phyloP scores from a whole-genome alignment of 2,797 vertebrate species.

The Xenentodon cancila region DNA sequence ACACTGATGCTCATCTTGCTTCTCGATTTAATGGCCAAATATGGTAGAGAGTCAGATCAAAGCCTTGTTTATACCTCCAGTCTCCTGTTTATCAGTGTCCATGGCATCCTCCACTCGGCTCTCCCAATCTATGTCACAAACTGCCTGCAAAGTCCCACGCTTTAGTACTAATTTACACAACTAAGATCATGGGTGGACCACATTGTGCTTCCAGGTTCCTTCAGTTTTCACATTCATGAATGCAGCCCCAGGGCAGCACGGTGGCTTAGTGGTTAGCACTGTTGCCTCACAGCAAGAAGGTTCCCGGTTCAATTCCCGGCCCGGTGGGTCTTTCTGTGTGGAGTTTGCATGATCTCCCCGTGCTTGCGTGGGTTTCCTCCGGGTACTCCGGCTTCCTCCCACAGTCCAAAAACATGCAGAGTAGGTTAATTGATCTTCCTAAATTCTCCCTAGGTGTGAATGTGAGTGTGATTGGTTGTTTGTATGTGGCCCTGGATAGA shows the following conservation, averaged over 20 bases:
- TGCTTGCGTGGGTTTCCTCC: no score
- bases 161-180: conserved; percentile 46
- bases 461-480: no score
- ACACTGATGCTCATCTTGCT: conserved; percentile 28
- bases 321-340: no score
- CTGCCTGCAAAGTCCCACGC: conserved; percentile 58
- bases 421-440: no score
- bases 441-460: no score
- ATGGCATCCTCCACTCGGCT: conserved; percentile 45
- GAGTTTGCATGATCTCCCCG: no score
- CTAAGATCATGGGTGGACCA: conserved; percentile 45
- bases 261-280: no score
- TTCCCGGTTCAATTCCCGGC: no score
- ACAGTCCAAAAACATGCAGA: no score
- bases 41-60: conserved; percentile 65
- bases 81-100: conserved; percentile 77
- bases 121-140: conserved; percentile 55
- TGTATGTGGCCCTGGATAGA: no score
- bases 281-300: no score
- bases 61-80: conserved; percentile 65
- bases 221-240: conserved; percentile 33
- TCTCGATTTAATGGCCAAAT: conserved; percentile 70
- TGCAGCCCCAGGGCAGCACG: neutral
- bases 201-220: conserved; percentile 29
- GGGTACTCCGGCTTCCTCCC: no score